phyloP scores from a whole-genome alignment of 2,888 invertebrate genomes.

The Myathropa florea region DNA sequence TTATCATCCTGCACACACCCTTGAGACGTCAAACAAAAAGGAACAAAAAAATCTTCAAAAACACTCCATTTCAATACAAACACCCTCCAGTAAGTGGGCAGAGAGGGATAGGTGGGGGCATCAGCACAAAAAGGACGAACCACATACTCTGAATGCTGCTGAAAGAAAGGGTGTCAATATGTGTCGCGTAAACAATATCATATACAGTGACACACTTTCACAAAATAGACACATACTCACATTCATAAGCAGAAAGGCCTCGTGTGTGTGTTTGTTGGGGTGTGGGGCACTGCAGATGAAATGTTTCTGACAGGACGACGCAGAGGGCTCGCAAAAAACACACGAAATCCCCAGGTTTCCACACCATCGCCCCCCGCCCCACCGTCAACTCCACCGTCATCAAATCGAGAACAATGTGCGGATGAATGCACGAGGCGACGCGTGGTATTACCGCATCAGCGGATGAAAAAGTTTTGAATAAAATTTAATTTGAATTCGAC shows the following conservation, averaged over 20 bases:
- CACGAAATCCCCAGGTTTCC: background rate
- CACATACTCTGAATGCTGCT: slow-evolving; percentile 1
- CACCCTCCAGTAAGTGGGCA: background rate
- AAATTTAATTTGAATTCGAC: slow-evolving; percentile 69
- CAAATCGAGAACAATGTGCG: slow-evolving; percentile 15
- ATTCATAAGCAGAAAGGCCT: slow-evolving; percentile 31
- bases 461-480: slow-evolving; percentile 59
- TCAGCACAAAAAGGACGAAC: slow-evolving; percentile 3
- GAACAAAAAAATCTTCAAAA: slow-evolving; percentile 30
- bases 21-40: slow-evolving; percentile 32
- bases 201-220: slow-evolving; percentile 67
- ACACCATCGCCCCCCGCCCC: slow-evolving; percentile 12
- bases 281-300: slow-evolving; percentile 60
- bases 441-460: slow-evolving; percentile 64
- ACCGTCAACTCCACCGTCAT: background rate
- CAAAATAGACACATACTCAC: slow-evolving; percentile 56
- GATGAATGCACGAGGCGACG: slow-evolving; percentile 9
- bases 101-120: background rate
- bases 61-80: slow-evolving; percentile 35
- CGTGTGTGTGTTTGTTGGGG: background rate
- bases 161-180: slow-evolving; percentile 64
- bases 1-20: background rate
- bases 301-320: slow-evolving; percentile 59
- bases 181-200: slow-evolving; percentile 68
- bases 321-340: slow-evolving; percentile 10